Evolutionary conservation across 1,140 invertebrate species (phyloP), one percentile per base, ranked within the genome.

Genomic region (Dendroctonus ponderosae): DNA sequence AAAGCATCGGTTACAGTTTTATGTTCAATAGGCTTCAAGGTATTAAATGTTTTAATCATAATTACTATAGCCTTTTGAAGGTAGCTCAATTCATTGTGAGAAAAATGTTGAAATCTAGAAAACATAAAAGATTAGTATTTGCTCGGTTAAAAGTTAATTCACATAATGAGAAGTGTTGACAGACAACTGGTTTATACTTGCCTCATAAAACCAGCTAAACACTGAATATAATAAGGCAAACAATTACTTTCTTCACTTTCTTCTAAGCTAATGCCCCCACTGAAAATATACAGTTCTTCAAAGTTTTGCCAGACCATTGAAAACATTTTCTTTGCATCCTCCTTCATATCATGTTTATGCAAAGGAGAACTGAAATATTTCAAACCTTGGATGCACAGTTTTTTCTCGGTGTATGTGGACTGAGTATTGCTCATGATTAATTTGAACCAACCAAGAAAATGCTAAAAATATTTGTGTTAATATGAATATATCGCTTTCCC

Each of bases 41-140:
- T 72, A 14, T 82, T 80, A 75, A 80, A 85, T 60, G 72, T 76
- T 73, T 82, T 83, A 8, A 83, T 77, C 64, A 83, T 70, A 26
- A 78, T 67, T 37, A 81, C 69, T 5, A 71, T 46, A 40, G 40
- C 77, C 68, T 53, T 78, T 57, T 77, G 71, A 11, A 83, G 64
- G 14, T 74, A 68, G 54, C 72, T 74, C 8, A 84, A 70, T 62
- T 83, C 78, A 65, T 78, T 74, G 6, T 74, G 67, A 5, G 78
- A 77, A 57, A 80, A 68, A 41, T 73, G 67, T 1, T 76, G 69
- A 52, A 79, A 68, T 37, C 80, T 72, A 15, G 61, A 69, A 67
- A 40, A 79, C 62, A 54, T 56, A 56, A 59, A 40, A 57, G 12
- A 51, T 64, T 9, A 62, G 50, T 40, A 48, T 46, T 46, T 46